Percentiles rank a stretch among this genome's conserved stretches.
Conservation (phyloP, 2,888 invertebrate genomes). For the Schrankia costaestrigalis region DNA sequence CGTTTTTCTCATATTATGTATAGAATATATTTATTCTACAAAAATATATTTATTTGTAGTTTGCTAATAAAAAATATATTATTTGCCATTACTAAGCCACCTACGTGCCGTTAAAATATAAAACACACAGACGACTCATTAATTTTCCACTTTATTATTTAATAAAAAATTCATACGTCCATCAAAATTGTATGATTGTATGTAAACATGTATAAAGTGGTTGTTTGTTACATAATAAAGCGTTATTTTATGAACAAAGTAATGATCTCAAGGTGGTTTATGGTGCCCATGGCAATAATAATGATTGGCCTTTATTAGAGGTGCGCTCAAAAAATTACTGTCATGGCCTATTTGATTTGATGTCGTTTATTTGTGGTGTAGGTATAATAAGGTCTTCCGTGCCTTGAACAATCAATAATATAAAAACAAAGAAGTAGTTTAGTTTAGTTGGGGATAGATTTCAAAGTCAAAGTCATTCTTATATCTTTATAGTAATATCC, state of each 20-base stretch:
- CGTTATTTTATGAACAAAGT: conserved; percentile 37
- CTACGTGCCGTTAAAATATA: conserved; percentile 2
- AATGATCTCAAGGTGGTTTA: conserved; percentile 46
- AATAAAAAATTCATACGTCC: conserved; percentile 29
- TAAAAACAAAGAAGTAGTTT: no score
- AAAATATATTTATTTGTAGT: no score
- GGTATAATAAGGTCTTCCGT: no score
- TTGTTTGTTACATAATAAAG: conserved; percentile 48
- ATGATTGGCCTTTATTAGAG: conserved; percentile 25
- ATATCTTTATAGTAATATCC: no score
- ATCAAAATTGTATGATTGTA: conserved; percentile 41
- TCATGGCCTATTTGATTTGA: conserved; percentile 18
- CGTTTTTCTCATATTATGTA: no score
- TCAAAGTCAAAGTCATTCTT: no score
- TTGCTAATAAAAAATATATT: neutral
- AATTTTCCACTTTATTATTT: conserved; percentile 24
- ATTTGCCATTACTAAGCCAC: neutral
- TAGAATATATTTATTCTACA: no score
- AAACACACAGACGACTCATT: conserved; percentile 9
- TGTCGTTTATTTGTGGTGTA: conserved; percentile 9
- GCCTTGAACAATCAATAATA: no score
- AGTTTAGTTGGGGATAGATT: no score
- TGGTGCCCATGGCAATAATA: conserved; percentile 12
- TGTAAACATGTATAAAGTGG: conserved; percentile 39
- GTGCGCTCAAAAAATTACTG: conserved; percentile 11